Percentiles rank a stretch among this genome's conserved stretches.
Evolutionary conservation across 2,888 invertebrate genomes (phyloP).

Genomic region (Reticulitermes lucifugus): DNA sequence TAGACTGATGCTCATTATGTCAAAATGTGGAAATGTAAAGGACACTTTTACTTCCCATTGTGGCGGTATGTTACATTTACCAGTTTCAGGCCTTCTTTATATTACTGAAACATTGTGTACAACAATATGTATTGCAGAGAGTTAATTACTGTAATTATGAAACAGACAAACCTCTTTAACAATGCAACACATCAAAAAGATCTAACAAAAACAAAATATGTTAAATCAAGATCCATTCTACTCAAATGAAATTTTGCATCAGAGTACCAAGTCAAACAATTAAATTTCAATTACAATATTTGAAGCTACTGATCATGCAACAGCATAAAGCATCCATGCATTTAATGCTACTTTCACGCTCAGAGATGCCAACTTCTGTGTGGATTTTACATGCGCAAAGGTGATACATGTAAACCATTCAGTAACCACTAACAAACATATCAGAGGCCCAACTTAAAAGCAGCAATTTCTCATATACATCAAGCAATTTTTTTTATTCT

Average conservation of each 20-base stretch:
- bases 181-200: neutral
- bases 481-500: neutral
- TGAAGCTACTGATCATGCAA: conserved; percentile 28
- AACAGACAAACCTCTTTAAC: neutral
- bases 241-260: neutral
- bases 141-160: neutral
- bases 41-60: too few relatives aligned
- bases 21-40: too few relatives aligned
- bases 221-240: neutral
- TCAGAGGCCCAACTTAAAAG: neutral
- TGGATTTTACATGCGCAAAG: neutral
- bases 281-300: neutral
- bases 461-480: neutral
- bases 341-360: neutral
- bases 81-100: too few relatives aligned
- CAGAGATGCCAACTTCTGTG: conserved; percentile 14
- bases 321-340: conserved; percentile 14
- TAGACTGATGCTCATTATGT: too few relatives aligned
- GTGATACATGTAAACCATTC: neutral
- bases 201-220: neutral
- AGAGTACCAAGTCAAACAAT: neutral
- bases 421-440: neutral
- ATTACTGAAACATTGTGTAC: neutral
- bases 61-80: too few relatives aligned
- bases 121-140: neutral